phyloP scores from a whole-genome alignment of 2,888 invertebrate genomes.

The Drosophila robusta region DNA sequence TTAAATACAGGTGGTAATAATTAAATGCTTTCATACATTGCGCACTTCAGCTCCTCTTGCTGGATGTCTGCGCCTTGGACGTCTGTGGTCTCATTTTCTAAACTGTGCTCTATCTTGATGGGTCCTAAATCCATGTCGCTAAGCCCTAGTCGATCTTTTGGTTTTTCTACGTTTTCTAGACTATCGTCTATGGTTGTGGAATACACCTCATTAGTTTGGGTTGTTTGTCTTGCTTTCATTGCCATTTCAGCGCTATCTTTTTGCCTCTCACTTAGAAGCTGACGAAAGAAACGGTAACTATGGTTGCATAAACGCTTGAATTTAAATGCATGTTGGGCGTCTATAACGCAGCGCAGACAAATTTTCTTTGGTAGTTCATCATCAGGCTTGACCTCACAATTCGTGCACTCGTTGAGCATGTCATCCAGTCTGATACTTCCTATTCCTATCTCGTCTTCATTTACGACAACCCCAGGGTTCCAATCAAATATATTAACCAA shows the following conservation, averaged over 20 bases:
- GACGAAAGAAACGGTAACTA: slow-evolving; percentile 15
- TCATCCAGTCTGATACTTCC: slow-evolving; percentile 11
- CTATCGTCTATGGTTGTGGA: neutral
- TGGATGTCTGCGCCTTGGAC: neutral
- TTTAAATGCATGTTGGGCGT: slow-evolving; percentile 24
- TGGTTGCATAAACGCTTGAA: slow-evolving; percentile 28
- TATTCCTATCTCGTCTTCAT: slow-evolving; percentile 9
- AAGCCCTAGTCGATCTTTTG: neutral
- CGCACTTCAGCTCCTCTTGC: slow-evolving; percentile 10
- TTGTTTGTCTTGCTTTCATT: neutral
- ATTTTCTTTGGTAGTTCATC: slow-evolving; percentile 21
- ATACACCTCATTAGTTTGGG: no score
- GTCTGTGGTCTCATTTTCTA: neutral
- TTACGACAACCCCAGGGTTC: slow-evolving; percentile 4
- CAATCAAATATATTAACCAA: slow-evolving; percentile 23
- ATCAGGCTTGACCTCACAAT: slow-evolving; percentile 17
- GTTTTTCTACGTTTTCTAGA: neutral
- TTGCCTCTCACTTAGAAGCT: slow-evolving; percentile 4
- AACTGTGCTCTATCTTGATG: slow-evolving; percentile 8
- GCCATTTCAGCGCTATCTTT: neutral
- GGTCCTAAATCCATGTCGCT: slow-evolving; percentile 3
- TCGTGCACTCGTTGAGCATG: slow-evolving; percentile 19
- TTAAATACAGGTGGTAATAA: neutral
- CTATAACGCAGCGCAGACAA: slow-evolving; percentile 13
- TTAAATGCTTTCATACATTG: neutral